A percentile compares a stretch with the other conserved stretches of the same genome.
Conservation (phyloP, 2,113 vertebrate genomes). For the Probosciger aterrimus region DNA sequence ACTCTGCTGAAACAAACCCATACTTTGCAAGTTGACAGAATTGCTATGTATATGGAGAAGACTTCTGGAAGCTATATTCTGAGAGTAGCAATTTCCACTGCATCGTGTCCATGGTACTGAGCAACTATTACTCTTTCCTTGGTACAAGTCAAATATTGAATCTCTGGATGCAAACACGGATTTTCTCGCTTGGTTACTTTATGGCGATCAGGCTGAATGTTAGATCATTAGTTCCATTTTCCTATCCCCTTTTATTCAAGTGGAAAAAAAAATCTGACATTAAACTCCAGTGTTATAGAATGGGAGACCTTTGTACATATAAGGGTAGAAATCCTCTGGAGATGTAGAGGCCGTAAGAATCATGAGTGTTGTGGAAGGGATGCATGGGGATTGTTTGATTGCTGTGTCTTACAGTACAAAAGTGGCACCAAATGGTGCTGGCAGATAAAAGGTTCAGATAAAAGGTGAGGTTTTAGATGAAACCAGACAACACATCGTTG, state of each 20-base stretch:
- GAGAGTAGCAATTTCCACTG: background rate
- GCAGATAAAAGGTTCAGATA: background rate
- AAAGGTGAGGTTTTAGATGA: background rate
- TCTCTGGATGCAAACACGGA: background rate
- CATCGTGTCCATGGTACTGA: background rate
- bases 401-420: background rate
- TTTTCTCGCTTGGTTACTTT: background rate
- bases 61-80: background rate
- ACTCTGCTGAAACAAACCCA: background rate
- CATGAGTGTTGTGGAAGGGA: background rate
- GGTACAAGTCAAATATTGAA: background rate
- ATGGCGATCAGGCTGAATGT: background rate
- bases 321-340: background rate
- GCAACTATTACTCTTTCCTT: background rate
- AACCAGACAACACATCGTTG: accelerated
- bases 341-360: accelerated
- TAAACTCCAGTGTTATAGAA: background rate
- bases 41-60: background rate
- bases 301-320: background rate
- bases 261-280: background rate
- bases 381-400: accelerated
- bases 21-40: background rate
- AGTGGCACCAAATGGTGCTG: background rate
- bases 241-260: background rate
- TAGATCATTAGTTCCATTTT: background rate